Percentiles rank a stretch among this genome's conserved stretches.
Evolutionary conservation across 2,888 invertebrate genomes (phyloP).

Genomic region (Caradrina kadenii): DNA sequence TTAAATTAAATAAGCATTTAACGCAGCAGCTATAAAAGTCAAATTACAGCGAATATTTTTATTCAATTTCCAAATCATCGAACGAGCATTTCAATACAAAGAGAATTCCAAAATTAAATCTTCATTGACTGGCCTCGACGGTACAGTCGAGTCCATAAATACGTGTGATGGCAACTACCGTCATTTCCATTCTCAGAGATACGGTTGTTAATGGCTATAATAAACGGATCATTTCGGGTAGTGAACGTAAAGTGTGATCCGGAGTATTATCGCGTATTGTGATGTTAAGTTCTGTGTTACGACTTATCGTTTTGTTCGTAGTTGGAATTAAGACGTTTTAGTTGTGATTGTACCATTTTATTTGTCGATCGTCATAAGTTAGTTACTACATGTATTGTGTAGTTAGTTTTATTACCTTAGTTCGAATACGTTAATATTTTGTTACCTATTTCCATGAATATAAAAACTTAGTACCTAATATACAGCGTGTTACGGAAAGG

Average conservation of each 20-base stretch:
- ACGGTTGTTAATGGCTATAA: conserved; percentile 72
- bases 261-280: conserved; percentile 52
- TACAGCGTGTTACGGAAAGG: too few relatives aligned
- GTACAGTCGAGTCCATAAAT: conserved; percentile 66
- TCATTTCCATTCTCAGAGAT: conserved; percentile 73
- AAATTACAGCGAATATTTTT: conserved; percentile 19
- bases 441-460: not conserved
- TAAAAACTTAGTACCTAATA: not conserved
- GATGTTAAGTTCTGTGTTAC: conserved; percentile 44
- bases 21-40: conserved; percentile 14
- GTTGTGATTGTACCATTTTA: conserved; percentile 41
- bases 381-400: not conserved
- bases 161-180: conserved; percentile 64
- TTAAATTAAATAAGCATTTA: conserved; percentile 5
- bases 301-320: conserved; percentile 35
- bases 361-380: conserved; percentile 17
- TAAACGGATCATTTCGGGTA: conserved; percentile 72
- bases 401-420: conserved; percentile 10
- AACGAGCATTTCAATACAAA: conserved; percentile 34
- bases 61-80: conserved; percentile 30
- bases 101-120: conserved; percentile 51
- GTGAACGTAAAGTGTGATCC: conserved; percentile 67
- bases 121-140: conserved; percentile 46
- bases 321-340: conserved; percentile 26
- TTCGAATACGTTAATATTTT: not conserved